Percentiles rank a stretch among this genome's conserved stretches.
These are phyloP conservation scores for Nothocercus nigrocapillus DNA, from an alignment of 2,113 vertebrate genomes.

Conservation along the genomic window DNA sequence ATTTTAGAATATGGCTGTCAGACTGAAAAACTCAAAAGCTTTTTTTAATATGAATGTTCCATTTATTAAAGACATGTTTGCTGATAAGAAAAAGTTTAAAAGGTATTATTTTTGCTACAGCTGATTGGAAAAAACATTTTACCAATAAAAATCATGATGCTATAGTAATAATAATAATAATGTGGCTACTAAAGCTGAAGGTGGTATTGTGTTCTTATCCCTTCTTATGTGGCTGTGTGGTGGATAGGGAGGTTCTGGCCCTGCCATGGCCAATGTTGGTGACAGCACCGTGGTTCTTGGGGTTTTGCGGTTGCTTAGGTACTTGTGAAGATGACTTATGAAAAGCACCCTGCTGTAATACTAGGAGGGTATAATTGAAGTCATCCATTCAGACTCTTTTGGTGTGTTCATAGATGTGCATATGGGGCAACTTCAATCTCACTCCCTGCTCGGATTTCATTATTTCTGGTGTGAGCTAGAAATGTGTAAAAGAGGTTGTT, in stretches of 20 bases:
- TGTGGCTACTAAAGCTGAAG: not conserved
- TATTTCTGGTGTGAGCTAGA: not conserved
- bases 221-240: not conserved
- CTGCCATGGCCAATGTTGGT: not conserved
- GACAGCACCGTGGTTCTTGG: not conserved
- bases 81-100: not conserved
- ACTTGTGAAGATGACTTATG: not conserved
- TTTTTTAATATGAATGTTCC: constrained; percentile 4
- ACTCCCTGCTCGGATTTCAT: not conserved
- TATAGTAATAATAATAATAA: not conserved
- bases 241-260: not conserved
- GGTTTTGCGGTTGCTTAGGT: fast-evolving
- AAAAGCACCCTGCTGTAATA: not conserved
- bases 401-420: not conserved
- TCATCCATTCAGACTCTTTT: not conserved
- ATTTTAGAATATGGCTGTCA: not conserved
- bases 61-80: not conserved
- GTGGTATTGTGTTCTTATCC: not conserved
- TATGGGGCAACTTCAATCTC: not conserved
- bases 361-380: not conserved
- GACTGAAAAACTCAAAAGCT: not conserved
- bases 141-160: not conserved
- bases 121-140: not conserved
- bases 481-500: not conserved
- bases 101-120: not conserved